Conservation (phyloP, 2,888 invertebrate genomes). For the Sphinx pinastri region DNA sequence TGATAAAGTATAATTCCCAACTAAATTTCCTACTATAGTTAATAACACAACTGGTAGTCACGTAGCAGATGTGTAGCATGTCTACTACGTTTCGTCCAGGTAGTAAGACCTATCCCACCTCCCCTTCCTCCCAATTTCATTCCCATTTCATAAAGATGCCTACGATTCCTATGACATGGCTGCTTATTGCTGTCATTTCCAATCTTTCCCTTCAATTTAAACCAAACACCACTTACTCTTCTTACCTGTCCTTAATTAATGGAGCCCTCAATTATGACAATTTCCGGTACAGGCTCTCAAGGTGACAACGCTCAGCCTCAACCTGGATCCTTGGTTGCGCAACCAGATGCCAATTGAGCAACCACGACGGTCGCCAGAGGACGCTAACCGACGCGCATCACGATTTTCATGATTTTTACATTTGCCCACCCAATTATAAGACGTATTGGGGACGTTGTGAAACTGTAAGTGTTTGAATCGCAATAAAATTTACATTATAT, state of each 20-base stretch:
- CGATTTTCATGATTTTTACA: slow-evolving; percentile 51
- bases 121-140: too few relatives aligned
- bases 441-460: slow-evolving; percentile 30
- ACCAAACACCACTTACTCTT: background rate
- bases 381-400: slow-evolving; percentile 45
- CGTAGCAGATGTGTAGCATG: too few relatives aligned
- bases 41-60: too few relatives aligned
- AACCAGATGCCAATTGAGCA: slow-evolving; percentile 11
- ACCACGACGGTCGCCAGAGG: slow-evolving; percentile 29
- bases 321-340: slow-evolving; percentile 29
- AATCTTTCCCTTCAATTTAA: too few relatives aligned
- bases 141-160: too few relatives aligned
- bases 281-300: background rate
- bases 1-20: too few relatives aligned
- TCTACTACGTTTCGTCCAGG: too few relatives aligned
- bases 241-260: background rate
- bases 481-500: background rate
- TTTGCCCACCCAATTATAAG: slow-evolving; percentile 38
- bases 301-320: slow-evolving; percentile 25
- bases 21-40: too few relatives aligned
- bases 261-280: background rate
- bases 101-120: too few relatives aligned
- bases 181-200: too few relatives aligned
- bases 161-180: too few relatives aligned
- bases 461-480: background rate